Conservation (phyloP, 2,888 invertebrate genomes). For the Leptodirus hochenwartii region DNA sequence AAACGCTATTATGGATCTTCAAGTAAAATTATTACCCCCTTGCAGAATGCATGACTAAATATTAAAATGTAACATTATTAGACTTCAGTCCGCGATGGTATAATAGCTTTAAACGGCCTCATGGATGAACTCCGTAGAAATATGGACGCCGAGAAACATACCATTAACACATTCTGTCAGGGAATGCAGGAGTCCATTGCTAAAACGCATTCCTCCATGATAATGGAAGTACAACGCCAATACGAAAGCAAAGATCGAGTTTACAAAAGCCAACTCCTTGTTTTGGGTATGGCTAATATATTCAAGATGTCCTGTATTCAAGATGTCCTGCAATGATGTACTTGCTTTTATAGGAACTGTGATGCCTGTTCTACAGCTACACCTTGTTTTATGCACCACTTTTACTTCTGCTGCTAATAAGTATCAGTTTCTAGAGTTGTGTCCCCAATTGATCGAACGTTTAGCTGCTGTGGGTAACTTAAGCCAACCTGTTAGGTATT, state of each 20-base stretch:
- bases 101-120: slow-evolving; percentile 43
- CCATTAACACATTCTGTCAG: slow-evolving; percentile 45
- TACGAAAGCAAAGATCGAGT: slow-evolving; percentile 31
- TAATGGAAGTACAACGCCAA: slow-evolving; percentile 47
- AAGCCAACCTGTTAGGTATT: slow-evolving; percentile 38
- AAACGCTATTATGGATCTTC: slow-evolving; percentile 26
- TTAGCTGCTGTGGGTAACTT: slow-evolving; percentile 44
- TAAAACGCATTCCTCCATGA: slow-evolving; percentile 43
- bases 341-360: slow-evolving; percentile 40
- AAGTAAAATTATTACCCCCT: too few relatives aligned
- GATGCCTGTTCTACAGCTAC: slow-evolving; percentile 48
- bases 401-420: slow-evolving; percentile 54
- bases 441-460: slow-evolving; percentile 46
- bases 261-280: slow-evolving; percentile 23
- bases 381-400: slow-evolving; percentile 48
- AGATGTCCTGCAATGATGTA: too few relatives aligned
- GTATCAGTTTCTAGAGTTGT: slow-evolving; percentile 54
- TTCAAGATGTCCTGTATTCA: too few relatives aligned
- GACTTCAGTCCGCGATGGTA: slow-evolving; percentile 46
- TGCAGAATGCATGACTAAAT: slow-evolving; percentile 3
- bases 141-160: slow-evolving; percentile 44
- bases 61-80: too few relatives aligned
- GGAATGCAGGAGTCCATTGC: slow-evolving; percentile 45
- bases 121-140: slow-evolving; percentile 47
- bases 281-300: slow-evolving; percentile 18